Evolutionary conservation across 2,888 invertebrate species (phyloP).

Genomic region (Noctua janthina): DNA sequence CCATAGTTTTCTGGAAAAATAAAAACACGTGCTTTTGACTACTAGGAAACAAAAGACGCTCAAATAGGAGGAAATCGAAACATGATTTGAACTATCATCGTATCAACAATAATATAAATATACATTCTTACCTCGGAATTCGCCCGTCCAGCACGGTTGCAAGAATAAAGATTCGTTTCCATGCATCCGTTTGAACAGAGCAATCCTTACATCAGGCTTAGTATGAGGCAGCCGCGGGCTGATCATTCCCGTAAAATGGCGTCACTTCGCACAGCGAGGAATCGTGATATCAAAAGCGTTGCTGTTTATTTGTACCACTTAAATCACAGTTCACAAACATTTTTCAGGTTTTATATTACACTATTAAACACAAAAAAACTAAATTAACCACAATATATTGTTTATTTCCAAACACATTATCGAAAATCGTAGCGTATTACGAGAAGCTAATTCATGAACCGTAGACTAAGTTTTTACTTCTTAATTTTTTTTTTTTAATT

Average conservation of each 20-base stretch:
- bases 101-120: conserved; percentile 77
- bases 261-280: conserved; percentile 89
- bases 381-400: conserved; percentile 79
- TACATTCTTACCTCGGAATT: conserved; percentile 86
- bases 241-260: conserved; percentile 91
- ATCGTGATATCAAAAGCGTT: conserved; percentile 86
- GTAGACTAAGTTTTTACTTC: conserved; percentile 81
- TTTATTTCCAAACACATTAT: conserved; percentile 89
- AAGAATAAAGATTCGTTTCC: conserved; percentile 87
- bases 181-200: conserved; percentile 87
- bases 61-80: conserved; percentile 86
- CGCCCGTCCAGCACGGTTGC: conserved; percentile 90
- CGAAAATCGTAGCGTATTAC: conserved; percentile 86
- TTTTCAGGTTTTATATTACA: conserved; percentile 75
- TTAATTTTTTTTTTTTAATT: conserved; percentile 74
- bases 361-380: conserved; percentile 75
- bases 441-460: conserved; percentile 88
- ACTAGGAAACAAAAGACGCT: conserved; percentile 88
- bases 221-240: conserved; percentile 89
- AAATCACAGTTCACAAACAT: conserved; percentile 80
- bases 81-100: conserved; percentile 81
- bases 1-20: conserved; percentile 90
- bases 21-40: conserved; percentile 85
- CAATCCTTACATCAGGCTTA: conserved; percentile 89
- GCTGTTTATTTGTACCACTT: conserved; percentile 77